phyloP scores from a whole-genome alignment of 2,888 invertebrate genomes.

The Deilephila elpenor region DNA sequence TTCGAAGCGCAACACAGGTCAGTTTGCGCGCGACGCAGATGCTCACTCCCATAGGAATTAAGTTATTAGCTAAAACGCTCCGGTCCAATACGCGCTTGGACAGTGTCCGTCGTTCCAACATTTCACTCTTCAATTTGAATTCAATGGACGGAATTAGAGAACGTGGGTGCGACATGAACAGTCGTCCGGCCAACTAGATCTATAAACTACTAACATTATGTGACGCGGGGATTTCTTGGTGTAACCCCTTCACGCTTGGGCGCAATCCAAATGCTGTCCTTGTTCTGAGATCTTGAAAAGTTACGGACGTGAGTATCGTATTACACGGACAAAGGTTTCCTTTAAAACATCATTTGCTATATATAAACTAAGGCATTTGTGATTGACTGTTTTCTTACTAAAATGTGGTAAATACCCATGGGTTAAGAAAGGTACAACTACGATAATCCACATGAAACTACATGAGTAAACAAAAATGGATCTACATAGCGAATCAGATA shows the following conservation, averaged over 20 bases:
- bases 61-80: constrained; percentile 79
- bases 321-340: not conserved
- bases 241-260: constrained; percentile 50
- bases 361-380: not conserved
- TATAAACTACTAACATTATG: constrained; percentile 70
- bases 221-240: constrained; percentile 59
- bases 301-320: constrained; percentile 37
- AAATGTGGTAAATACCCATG: too few species aligned
- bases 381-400: not conserved
- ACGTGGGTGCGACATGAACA: constrained; percentile 60
- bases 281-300: constrained; percentile 44
- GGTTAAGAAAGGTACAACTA: too few species aligned
- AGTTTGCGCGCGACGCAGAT: constrained; percentile 55
- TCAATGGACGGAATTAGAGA: constrained; percentile 79
- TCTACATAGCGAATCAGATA: too few species aligned
- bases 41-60: constrained; percentile 79
- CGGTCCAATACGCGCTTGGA: constrained; percentile 67
- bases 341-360: not conserved
- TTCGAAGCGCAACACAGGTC: constrained; percentile 45
- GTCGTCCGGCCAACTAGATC: constrained; percentile 47
- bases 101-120: constrained; percentile 59
- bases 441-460: too few species aligned
- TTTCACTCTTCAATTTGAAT: constrained; percentile 82
- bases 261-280: constrained; percentile 51
- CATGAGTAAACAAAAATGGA: too few species aligned